Conservation (phyloP, 2,113 vertebrate genomes). For the Serinus canaria region DNA sequence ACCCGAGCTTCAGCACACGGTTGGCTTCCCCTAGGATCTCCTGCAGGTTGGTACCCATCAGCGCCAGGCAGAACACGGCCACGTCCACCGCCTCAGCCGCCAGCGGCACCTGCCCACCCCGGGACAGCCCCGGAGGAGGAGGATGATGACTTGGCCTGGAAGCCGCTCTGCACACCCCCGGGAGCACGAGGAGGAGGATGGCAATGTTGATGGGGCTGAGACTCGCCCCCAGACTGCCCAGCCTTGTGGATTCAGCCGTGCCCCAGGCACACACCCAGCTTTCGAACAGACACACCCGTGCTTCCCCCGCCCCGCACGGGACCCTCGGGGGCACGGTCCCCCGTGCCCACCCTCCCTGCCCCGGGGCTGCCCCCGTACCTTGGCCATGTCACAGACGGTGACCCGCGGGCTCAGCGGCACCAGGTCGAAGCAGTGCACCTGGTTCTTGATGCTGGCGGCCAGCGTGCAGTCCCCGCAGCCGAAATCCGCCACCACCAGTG, state of each 20-base stretch:
- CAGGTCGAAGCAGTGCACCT: conserved; percentile 91
- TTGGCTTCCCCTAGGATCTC: conserved; percentile 92
- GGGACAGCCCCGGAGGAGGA: background rate
- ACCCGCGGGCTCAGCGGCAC: conserved; percentile 81
- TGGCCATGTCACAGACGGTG: conserved; percentile 91
- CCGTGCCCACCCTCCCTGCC: background rate
- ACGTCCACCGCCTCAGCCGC: conserved; percentile 80
- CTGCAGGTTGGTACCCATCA: conserved; percentile 93
- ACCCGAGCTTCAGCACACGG: conserved; percentile 87
- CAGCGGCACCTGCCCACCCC: conserved; percentile 82
- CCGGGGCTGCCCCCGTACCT: conserved; percentile 61
- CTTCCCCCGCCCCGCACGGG: background rate
- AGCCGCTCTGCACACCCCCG: fast-evolving
- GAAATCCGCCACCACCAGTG: conserved; percentile 90
- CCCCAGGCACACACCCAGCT: background rate
- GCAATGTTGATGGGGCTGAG: background rate
- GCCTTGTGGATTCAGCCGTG: fast-evolving
- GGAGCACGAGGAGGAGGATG: background rate
- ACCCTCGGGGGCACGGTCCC: background rate
- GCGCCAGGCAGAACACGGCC: conserved; percentile 90
- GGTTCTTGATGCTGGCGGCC: conserved; percentile 83
- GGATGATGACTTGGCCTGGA: too few relatives aligned
- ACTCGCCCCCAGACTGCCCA: fast-evolving
- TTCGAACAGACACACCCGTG: fast-evolving
- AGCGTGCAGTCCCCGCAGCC: conserved; percentile 93